These are phyloP conservation scores for Acipenser ruthenus DNA, from an alignment of 2,797 vertebrate species.

Conservation along the genomic window DNA sequence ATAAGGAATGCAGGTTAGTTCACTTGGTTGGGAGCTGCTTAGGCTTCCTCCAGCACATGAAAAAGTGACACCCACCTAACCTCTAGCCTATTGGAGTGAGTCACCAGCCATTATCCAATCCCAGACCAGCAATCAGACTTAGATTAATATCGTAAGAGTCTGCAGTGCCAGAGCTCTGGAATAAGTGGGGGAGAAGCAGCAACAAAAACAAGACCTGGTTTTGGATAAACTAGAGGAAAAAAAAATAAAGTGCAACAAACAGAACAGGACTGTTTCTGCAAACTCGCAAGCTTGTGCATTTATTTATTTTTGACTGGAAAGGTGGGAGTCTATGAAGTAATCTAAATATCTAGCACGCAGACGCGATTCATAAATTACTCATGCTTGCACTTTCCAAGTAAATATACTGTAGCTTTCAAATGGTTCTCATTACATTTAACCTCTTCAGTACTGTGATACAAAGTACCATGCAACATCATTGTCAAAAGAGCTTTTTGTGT, in stretches of 20 bases:
- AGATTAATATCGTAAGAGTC: constrained; percentile 20
- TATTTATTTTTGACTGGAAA: too few species aligned
- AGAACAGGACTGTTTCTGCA: background rate
- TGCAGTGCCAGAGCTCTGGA: background rate
- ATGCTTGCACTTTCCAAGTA: too few species aligned
- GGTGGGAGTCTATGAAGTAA: too few species aligned
- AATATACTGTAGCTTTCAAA: too few species aligned
- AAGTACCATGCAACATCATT: too few species aligned
- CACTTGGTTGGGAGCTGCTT: constrained; percentile 41
- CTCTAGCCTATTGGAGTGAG: constrained; percentile 61
- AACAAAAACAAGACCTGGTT: too few species aligned
- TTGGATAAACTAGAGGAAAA: background rate
- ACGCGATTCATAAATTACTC: too few species aligned
- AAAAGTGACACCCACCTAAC: constrained; percentile 48
- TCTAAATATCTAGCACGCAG: too few species aligned
- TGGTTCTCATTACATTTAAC: too few species aligned
- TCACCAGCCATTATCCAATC: constrained; percentile 34
- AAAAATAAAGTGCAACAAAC: background rate
- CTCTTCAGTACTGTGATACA: too few species aligned
- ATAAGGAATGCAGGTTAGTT: constrained; percentile 36
- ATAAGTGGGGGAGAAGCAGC: background rate
- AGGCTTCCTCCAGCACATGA: constrained; percentile 37
- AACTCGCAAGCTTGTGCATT: too few species aligned
- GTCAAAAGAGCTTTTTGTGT: too few species aligned
- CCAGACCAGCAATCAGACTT: constrained; percentile 18